Evolutionary conservation across 2,888 invertebrate species (phyloP), one percentile per base, ranked within the genome.

Genomic region (Epistrophe eligans): DNA sequence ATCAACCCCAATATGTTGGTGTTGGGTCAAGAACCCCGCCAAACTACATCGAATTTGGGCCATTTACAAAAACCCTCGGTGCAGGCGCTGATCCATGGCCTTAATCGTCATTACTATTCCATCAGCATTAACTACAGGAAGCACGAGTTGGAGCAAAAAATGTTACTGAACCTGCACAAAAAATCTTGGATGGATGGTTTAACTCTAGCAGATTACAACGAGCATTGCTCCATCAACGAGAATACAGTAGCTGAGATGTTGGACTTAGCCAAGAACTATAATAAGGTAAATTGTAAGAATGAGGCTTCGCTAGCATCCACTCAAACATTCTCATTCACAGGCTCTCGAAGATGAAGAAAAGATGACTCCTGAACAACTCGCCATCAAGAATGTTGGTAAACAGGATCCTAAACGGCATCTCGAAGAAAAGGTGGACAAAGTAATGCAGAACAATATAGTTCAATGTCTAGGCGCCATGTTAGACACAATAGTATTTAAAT

Each of bases 1-100:
- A 99, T 99, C 91, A 99, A 99, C 94, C 99, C 99, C 13, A 99
- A 99, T 92, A 99, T 99, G 97, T 97, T 99, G 97, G 99, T 99
- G 8, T 94, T 99, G 50, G 99, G 99, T 2, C 99, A 99, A 93
- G 99, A 99, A 92, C 99, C 99, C 0, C 94, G 99, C 77, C 99
- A 99, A 93, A 99, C 99, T 0, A 99, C 99, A 10, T 99, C 99
- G 76, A 99, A 99, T 93, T 94, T 99, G 91, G 99, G 99, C 2
- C 99, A 99, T 93, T 94, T 99, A 90, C 98, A 99, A 92, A 99
- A 99, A 93, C 99, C 99, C 0, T 99, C 99, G 2, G 99, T 99
- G 81, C 99, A 99, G 95, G 99, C 99, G 45, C 94, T 99, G 81
- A 99, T 99, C 90, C 99, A 99, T 91, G 99, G 99, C 15, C 94